Evolutionary conservation across 2,113 vertebrate genomes (phyloP).

Genomic region (Atherinomorus stipes): DNA sequence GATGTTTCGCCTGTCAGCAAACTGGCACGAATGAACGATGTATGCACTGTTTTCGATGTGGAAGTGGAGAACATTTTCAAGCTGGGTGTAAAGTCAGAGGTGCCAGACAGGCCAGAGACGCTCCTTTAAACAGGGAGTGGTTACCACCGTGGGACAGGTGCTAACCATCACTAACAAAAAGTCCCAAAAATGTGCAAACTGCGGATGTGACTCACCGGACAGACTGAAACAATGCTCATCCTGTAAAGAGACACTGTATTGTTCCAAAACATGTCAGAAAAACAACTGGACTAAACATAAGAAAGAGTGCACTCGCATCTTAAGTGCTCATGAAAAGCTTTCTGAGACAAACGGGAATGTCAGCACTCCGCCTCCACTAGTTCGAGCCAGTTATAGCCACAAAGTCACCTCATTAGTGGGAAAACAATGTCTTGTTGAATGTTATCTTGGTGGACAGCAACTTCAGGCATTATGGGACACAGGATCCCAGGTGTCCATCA

Average conservation of each 20-base stretch:
- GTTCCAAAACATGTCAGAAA: background rate
- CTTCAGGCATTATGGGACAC: too few species aligned
- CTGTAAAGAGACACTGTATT: slow-evolving; percentile 1
- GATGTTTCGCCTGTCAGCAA: slow-evolving; percentile 42
- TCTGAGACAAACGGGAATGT: background rate
- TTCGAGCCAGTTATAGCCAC: too few species aligned
- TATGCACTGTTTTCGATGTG: slow-evolving; percentile 45
- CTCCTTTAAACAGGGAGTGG: slow-evolving; percentile 35
- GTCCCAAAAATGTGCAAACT: slow-evolving; percentile 3
- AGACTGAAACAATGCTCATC: background rate
- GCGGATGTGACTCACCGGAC: background rate
- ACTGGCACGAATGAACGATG: background rate
- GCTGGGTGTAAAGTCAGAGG: slow-evolving; percentile 22
- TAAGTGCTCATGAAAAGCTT: background rate
- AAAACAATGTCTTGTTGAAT: too few species aligned
- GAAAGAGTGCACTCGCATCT: background rate
- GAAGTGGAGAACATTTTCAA: slow-evolving; percentile 34
- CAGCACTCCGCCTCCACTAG: accelerated
- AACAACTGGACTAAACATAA: background rate
- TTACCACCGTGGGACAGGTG: background rate
- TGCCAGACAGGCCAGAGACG: background rate
- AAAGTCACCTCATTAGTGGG: too few species aligned
- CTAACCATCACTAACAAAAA: background rate
- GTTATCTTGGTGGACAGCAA: too few species aligned
- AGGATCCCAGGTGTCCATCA: too few species aligned